Evolutionary conservation across 1,140 invertebrate genomes (phyloP), one percentile per base, ranked within the genome.

Genomic region (Drosophila burlai): DNA sequence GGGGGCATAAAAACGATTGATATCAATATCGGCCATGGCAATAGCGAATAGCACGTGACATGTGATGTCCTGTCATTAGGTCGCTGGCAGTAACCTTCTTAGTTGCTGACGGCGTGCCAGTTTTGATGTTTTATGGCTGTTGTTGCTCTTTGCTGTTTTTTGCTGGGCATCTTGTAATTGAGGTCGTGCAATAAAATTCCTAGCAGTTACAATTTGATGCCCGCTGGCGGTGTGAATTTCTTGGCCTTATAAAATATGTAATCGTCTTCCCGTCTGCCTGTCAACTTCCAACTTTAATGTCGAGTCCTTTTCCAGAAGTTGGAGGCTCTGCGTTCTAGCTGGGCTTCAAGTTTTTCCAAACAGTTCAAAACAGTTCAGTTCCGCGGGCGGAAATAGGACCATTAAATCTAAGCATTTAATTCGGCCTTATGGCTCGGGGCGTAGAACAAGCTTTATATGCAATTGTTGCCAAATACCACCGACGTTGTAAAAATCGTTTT

Each of bases 401-500:
- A 73, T 73, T 61, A 73, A 73, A 73, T 66, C 63, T 69, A 54
- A 63, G 68, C 84, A 86, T 86, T 86, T 80, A 80, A 86, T 74
- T 89, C 65, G 54, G 40, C n/a, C 49, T 64, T 61, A 81, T 83
- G 57, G 68, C 64, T 31, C 18, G 42, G 67, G 69, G 75, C 82
- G 71, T 50, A 58, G 65, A 68, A 62, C 59, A 71, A 46, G 43
- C 58, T 72, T 64, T 81, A 63, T 81, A 68, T 72, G 75, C 68
- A 71, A 82, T 74, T 79, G 75, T 63, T 61, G 52, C 66, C 52
- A 60, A 65, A 81, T 80, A 85, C 79, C 80, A 75, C 59, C 68
- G 79, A 69, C 73, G 84, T 75, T 81, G 80, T 87, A 90, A 89
- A 89, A 89, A 73, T 67, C 79, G 77, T 67, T 76, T 91, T 90